Base-by-base conservation (phyloP, 92 coral and sea anemone genomes). In the Galaxea fascicularis region DNA sequence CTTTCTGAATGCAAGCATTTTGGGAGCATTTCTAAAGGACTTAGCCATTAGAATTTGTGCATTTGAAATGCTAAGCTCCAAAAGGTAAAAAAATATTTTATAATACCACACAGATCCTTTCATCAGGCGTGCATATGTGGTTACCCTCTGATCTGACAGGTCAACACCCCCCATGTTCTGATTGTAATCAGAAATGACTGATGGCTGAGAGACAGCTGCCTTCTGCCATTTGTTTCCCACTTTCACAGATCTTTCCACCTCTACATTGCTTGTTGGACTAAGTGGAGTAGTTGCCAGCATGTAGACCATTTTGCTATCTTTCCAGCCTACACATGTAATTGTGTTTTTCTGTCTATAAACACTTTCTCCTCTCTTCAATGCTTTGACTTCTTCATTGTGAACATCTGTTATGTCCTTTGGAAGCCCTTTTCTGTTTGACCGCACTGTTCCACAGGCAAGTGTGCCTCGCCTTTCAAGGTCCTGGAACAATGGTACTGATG, bases 61-160 rank as follows among this genome's bases (percentile, higher is more conserved):
- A 84, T 74, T 84, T 41, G 75, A 84, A 45, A 74, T 69, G 79
- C 81, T 22, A 17, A 74, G n/a, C 20, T 84, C 88, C 64, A 84
- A 26, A 10, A 27, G 65, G 28, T 84, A 62, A 24, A 84, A 83
- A 82, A 49, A n/a, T n/a, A 64, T 14, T 51, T 84, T 74, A 7
- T 64, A 84, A 65, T 74, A 64, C 88, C 66, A 84, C 0, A 74
- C 75, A 10, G 53, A 8, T 63, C 75, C 82, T 74, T 84, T 74
- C 75, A 62, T 65, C 24, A 62, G 81, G 71, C 81, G 20, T 17
- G 44, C 29, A 26, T 70, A 82, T 14, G 58, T 67, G 15, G 77
- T 70, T 2, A 81, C 76, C 44, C 77, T 52, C 29, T 64, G 81
- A 74, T 73, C 75, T 4, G 82, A 83, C 28, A 83, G 82, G 49